Base-by-base conservation (phyloP, 2,888 invertebrate species). In the Eueremaeus valkanovi region DNA sequence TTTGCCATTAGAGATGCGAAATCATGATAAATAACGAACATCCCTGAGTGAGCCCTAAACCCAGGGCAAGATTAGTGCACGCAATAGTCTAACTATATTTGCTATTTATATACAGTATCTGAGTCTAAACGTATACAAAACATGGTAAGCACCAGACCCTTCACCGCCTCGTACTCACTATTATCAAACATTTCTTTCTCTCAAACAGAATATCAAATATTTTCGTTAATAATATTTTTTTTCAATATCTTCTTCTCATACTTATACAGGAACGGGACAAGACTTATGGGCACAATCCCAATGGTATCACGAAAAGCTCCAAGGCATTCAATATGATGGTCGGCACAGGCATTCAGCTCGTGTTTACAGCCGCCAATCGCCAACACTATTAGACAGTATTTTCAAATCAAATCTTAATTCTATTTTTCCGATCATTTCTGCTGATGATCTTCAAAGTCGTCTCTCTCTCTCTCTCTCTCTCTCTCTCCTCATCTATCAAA, bases 271-370 rank as follows among this genome's bases (percentile, higher is more conserved):
- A 66, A 66, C 18, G 36, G 66, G 66, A 66, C 66, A 66, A 63
- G 40, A 66, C 36, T 66, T 66, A 66, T 66, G 66, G n/a, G 66
- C 66, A 66, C 58, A 58, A 27, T 29, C 21, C 33, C 21, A 66
- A 24, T 66, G 40, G 66, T 33, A 29, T 29, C 66, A 66, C 66
- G 66, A 66, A 66, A 66, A 66, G 66, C 66, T 66, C 16, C 21
- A 29, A 31, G 66, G 66, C 66, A 66, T 31, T 29, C 36, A 9
- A 16, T 29, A 31, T 29, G n/a, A n/a, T n/a, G 29, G 33, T 40
- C 24, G 13, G n/a, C 9, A 40, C 40, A 40, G 61, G 61, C 61
- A 66, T 66, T 66, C 21, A 18, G 29, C 29, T 58, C 16, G 29
- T 16, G 13, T 31, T 58, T 33, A 66, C n/a, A 66, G 66, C 21